Evolutionary conservation across 2,113 vertebrate species (phyloP), one percentile per base, ranked within the genome.

Genomic region (Labeo rohita): DNA sequence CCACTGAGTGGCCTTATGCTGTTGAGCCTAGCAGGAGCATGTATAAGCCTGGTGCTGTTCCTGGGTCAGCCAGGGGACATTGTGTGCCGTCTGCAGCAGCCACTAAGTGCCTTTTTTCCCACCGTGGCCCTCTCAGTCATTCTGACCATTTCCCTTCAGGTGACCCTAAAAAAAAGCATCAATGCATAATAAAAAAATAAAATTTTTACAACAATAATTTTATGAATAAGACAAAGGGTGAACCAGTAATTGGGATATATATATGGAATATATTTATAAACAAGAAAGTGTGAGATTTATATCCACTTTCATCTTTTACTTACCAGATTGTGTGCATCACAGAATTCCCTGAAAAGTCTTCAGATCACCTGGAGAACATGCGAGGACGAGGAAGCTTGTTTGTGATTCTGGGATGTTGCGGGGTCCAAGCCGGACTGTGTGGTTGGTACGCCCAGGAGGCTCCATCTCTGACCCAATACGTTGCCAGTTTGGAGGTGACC

Each of bases 41-140:
- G 93, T 52, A 86, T 95, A 70, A 94, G 96, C 21, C 89, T 93
- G 56, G 85, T 95, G 12, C 92, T 98, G 54, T 94, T 95, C 45
- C 88, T 97, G 0, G 96, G 97, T 8, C 84, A 56, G 85, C 97
- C 96, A 3, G 86, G 84, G 0, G 7, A 91, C 0, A 0, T 43
- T 8, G 72, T 91, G 23, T 98, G 98, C 80, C 50, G 3, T 6
- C 70, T 91, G 4, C 96, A 97, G 92, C 91, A 95, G 86, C 93
- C 95, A 0, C 39, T 95, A 54, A 90, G 10, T 0, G 94, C 93
- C 74, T 85, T 97, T 50, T 94, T 95, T 1, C 95, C 97, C 90
- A 95, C 93, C 0, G 88, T 94, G 3, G 93, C 95, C 1, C 89
- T 98, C 65, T 95, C 96, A 11, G 92, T 95, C 16, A 88, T 98